A percentile compares a stretch with the other conserved stretches of the same genome.
These are phyloP conservation scores for Drosophila nigricruria DNA, from an alignment of 2,888 invertebrate genomes.

Conservation along the genomic window DNA sequence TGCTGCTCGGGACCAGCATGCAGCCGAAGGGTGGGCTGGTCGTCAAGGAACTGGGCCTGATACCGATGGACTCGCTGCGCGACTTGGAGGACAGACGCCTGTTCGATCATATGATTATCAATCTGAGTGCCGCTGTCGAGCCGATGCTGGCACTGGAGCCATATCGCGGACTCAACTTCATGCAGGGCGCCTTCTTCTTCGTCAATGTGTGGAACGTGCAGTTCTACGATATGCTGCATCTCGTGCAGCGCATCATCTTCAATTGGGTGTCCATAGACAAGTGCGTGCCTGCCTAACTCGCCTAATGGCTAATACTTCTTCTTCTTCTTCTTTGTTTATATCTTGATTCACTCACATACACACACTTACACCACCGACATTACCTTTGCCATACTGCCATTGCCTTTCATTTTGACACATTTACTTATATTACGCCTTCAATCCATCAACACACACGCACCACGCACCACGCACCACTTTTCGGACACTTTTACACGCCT, in stretches of 20 bases:
- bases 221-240: constrained; percentile 22
- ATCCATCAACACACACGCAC: constrained; percentile 40
- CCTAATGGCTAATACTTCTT: too few relatives aligned
- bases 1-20: constrained; percentile 46
- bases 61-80: constrained; percentile 35
- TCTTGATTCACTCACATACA: background rate
- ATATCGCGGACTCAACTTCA: constrained; percentile 41
- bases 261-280: constrained; percentile 31
- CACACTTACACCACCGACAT: too few relatives aligned
- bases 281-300: background rate
- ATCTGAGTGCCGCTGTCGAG: constrained; percentile 21
- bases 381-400: background rate
- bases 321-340: background rate
- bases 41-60: constrained; percentile 46
- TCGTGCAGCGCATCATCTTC: constrained; percentile 41
- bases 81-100: constrained; percentile 14
- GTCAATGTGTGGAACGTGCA: constrained; percentile 32
- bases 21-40: constrained; percentile 11
- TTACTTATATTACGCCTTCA: constrained; percentile 22
- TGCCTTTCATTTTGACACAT: background rate
- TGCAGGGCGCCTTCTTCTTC: constrained; percentile 53
- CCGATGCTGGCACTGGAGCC: constrained; percentile 47
- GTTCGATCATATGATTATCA: constrained; percentile 59
- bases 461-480: constrained; percentile 1
- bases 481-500: background rate